Conservation (phyloP, 2,888 invertebrate genomes). For the Eristalis arbustorum region DNA sequence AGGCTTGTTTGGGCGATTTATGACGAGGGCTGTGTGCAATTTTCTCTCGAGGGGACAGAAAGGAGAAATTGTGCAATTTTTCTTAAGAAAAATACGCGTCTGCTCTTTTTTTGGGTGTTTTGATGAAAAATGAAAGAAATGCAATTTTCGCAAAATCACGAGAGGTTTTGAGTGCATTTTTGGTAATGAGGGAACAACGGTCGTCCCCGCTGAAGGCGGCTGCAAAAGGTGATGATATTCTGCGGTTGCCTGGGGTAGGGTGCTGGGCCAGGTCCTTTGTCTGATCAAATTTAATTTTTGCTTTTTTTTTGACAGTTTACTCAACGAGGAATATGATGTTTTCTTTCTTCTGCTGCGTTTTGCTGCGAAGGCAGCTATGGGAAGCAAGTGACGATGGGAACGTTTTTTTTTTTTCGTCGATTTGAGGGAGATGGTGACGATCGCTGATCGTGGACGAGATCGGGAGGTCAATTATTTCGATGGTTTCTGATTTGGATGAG, state of each 20-base stretch:
- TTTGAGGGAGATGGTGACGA: background rate
- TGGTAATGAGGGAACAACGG: background rate
- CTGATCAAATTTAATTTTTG: constrained; percentile 37
- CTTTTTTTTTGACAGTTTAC: constrained; percentile 40
- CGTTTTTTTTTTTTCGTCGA: background rate
- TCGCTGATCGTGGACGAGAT: background rate
- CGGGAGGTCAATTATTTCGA: background rate
- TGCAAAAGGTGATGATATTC: constrained; percentile 59
- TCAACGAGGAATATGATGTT: background rate
- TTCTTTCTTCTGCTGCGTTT: background rate
- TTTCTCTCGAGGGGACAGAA: constrained; percentile 14
- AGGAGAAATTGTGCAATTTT: constrained; percentile 12
- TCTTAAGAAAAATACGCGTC: background rate
- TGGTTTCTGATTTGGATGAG: background rate
- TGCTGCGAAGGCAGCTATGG: background rate
- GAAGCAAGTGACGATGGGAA: background rate
- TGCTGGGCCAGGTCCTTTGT: constrained; percentile 46
- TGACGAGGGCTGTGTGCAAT: constrained; percentile 50
- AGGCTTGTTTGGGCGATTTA: constrained; percentile 54
- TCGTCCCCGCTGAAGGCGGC: background rate
- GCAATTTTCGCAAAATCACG: constrained; percentile 1
- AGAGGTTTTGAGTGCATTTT: constrained; percentile 6
- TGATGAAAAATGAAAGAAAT: constrained; percentile 1
- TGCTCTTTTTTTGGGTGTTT: constrained; percentile 3
- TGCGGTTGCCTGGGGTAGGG: constrained; percentile 59